These are phyloP conservation scores for Oxycera nigricornis DNA, from an alignment of 2,888 invertebrate species.

Conservation along the genomic window DNA sequence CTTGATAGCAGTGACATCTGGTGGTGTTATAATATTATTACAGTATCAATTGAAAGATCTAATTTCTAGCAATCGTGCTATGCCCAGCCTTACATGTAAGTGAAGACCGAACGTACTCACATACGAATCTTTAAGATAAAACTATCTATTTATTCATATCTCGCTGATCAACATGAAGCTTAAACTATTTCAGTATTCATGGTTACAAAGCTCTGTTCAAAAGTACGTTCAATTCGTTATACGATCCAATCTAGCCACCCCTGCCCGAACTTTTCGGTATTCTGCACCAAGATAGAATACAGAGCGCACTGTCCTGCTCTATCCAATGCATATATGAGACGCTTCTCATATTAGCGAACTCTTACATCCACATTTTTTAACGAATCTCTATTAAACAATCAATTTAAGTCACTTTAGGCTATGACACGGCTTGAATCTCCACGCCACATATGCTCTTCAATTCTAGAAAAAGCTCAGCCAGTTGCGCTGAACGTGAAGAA, in stretches of 20 bases:
- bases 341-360: not conserved
- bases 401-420: constrained; percentile 34
- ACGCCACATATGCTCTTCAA: constrained; percentile 14
- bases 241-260: not conserved
- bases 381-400: constrained; percentile 30
- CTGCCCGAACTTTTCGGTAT: too few species aligned
- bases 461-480: not conserved
- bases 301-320: too few species aligned
- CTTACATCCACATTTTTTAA: not conserved
- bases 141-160: too few species aligned
- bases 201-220: not conserved
- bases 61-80: too few species aligned
- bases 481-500: not conserved
- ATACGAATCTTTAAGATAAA: too few species aligned
- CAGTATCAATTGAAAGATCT: too few species aligned
- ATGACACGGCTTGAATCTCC: not conserved
- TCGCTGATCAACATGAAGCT: too few species aligned
- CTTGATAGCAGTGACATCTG: too few species aligned
- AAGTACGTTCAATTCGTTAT: not conserved
- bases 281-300: too few species aligned
- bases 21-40: too few species aligned
- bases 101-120: too few species aligned
- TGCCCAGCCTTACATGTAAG: too few species aligned
- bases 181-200: not conserved
- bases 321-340: not conserved